Evolutionary conservation across 1,140 invertebrate genomes (phyloP), one percentile per base, ranked within the genome.

Genomic region (Drosophila auraria): DNA sequence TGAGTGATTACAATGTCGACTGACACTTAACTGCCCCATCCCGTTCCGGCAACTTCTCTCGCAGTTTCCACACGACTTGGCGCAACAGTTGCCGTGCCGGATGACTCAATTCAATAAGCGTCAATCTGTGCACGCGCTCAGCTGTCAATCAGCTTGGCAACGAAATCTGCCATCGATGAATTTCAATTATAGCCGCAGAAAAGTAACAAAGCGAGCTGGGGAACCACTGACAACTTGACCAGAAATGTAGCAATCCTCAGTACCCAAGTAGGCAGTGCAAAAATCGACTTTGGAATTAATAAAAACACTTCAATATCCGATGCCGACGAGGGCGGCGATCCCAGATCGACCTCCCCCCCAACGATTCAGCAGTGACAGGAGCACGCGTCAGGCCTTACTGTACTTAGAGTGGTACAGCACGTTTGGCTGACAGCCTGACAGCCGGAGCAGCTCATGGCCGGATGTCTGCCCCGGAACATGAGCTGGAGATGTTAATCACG

Each of bases 271-370:
- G 64, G 49, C 45, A 51, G 73, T 60, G 70, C 57, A 61, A 75
- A 83, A 78, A 63, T 71, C 63, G 70, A 82, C 87, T 86, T 64
- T 80, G 80, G 59, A 66, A 84, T 90, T 82, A 86, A 90, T 90
- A 80, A 91, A 90, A 90, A 90, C 86, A 90, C 86, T 90, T 84
- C 75, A 90, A 91, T 91, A 86, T 91, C 79, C 87, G 63, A 82
- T 80, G 82, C 87, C 86, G 84, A 86, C 82, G 82, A 91, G 69
- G 33, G 47, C 74, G 49, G 42, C 23, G 42, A 77, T 76, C 42
- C 51, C 45, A 27, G 49, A 17, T 25, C 72, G 33, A 47, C 33
- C 56, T 50, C 38, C 56, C 56, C 56, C 36, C 54, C 33, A 11
- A 30, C n/a, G 47, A 11, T 12, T 17, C 40, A 23, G 61, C 40